Evolutionary conservation across 1,140 invertebrate genomes (phyloP).

Genomic region (Pollicipes pollicipes): DNA sequence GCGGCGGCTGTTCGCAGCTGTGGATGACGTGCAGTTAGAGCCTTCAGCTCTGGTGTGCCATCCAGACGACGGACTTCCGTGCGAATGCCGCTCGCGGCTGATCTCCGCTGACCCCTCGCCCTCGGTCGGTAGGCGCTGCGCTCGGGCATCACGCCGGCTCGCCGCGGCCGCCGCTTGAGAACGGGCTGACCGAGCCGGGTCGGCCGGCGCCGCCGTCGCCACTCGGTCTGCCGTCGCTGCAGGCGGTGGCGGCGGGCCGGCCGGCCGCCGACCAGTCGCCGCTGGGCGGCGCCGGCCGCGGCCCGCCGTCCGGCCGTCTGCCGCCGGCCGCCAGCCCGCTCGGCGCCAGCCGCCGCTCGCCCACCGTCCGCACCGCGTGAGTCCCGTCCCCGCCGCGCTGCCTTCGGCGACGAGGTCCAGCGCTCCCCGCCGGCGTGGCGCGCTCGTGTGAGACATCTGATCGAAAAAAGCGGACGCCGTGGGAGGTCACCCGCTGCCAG

Average conservation of each 20-base stretch:
- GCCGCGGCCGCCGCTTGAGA: slow-evolving; percentile 7
- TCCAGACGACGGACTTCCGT: too few relatives aligned
- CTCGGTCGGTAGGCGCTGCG: not conserved
- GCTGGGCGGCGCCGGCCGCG: not conserved
- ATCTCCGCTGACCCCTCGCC: too few relatives aligned
- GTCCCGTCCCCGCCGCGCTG: too few relatives aligned
- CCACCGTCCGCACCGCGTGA: not conserved
- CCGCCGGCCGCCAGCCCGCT: not conserved
- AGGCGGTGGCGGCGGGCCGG: not conserved
- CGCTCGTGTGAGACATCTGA: not conserved
- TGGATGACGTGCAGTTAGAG: too few relatives aligned
- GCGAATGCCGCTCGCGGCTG: too few relatives aligned
- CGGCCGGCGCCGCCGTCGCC: slow-evolving; percentile 12
- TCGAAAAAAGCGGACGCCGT: not conserved
- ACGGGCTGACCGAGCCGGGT: not conserved
- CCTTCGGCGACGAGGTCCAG: too few relatives aligned
- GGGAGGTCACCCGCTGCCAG: not conserved
- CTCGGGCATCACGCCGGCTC: slow-evolving; percentile 5
- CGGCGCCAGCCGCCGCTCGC: not conserved
- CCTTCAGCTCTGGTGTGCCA: too few relatives aligned
- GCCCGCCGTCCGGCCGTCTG: too few relatives aligned
- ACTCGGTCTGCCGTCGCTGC: not conserved
- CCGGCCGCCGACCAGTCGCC: not conserved
- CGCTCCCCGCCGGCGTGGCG: too few relatives aligned
- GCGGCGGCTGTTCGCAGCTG: too few relatives aligned